Base-by-base conservation (phyloP, 2,888 invertebrate genomes). In the Nomada flava region DNA sequence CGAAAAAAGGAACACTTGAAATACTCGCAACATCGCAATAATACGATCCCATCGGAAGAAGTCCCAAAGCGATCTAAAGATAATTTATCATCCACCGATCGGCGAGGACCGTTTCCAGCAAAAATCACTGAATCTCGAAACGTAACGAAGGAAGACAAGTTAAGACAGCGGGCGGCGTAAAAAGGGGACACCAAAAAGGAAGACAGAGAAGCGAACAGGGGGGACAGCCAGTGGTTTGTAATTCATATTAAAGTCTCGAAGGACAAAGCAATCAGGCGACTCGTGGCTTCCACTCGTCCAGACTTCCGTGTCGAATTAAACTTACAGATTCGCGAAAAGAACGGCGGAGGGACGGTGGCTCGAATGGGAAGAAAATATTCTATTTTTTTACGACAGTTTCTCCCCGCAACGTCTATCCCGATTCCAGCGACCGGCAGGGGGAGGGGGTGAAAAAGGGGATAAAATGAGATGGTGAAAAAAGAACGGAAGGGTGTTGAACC, bases 251-350 rank as follows among this genome's bases (percentile, higher is more conserved):
- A 82, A 84, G 75, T 79, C 83, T 77, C 84, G 67, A 82, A 86
- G 88, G 87, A 86, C 83, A 83, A 88, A 88, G 90, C 89, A 88
- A 88, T 90, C 89, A 89, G 82, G 83, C 82, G 60, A 76, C 79
- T 69, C 62, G 74, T 29, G 81, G 75, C 62, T 62, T 68, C 64
- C 70, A 44, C 67, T 73, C 72, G 64, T n/a, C 64, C 72, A 68
- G 82, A 79, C 85, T 86, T 85, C 83, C 87, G 83, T 85, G 84
- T 86, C 84, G 82, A 90, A 88, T 90, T 90, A 90, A 89, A 90
- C 87, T 90, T 87, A 89, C 90, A 90, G 88, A 90, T 85, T 76
- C 20, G 23, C 60, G 29, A 44, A 44, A 77, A 63, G 73, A 44
- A 64, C 26, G 42, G 29, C 47, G 18, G 23, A 5, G 18, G 68